Conservation (phyloP, 2,113 vertebrate species). For the Notothenia rossii region DNA sequence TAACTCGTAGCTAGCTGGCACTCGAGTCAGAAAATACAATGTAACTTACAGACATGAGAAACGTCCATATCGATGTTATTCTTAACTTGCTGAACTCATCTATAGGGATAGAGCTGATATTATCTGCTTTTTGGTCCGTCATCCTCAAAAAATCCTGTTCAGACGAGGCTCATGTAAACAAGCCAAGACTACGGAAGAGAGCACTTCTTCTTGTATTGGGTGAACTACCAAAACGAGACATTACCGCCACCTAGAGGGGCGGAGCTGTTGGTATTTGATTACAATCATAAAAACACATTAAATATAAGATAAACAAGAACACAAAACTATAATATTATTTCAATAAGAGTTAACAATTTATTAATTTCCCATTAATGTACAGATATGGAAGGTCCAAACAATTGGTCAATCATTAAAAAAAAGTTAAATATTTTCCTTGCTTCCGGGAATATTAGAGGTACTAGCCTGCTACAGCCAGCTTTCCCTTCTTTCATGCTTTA, state of each 20-base stretch:
- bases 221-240: not conserved
- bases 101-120: conserved; percentile 79
- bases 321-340: too few species aligned
- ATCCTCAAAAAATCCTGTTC: conserved; percentile 48
- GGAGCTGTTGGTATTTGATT: too few species aligned
- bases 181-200: not conserved
- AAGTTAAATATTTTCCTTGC: too few species aligned
- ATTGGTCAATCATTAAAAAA: too few species aligned
- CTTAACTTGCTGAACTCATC: conserved; percentile 83
- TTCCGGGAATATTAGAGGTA: too few species aligned
- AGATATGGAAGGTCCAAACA: too few species aligned
- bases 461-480: not conserved
- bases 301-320: too few species aligned
- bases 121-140: conserved; percentile 72
- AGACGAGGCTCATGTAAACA: conserved; percentile 32
- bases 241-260: not conserved
- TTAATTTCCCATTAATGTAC: too few species aligned
- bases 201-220: not conserved
- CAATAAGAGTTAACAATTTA: too few species aligned
- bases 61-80: conserved; percentile 85
- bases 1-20: not conserved
- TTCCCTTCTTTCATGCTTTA: not conserved
- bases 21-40: not conserved
- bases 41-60: conserved; percentile 83
- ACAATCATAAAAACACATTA: too few species aligned